Conservation (phyloP, 2,888 invertebrate genomes). For the Andrena camellia region DNA sequence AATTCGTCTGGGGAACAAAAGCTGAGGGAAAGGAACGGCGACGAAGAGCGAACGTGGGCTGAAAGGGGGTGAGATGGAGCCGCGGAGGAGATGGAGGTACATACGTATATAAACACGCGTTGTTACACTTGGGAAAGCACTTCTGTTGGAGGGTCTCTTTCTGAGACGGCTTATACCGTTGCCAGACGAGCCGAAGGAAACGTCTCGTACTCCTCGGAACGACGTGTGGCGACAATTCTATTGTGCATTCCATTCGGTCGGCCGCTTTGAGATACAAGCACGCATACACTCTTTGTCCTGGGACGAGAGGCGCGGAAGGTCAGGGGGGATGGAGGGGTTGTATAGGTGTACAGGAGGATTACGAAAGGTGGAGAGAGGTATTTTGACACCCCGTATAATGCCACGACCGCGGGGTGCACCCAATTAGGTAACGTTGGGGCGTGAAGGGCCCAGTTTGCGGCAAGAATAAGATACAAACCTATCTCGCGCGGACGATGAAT, state of each 20-base stretch:
- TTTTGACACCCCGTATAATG: conserved; percentile 84
- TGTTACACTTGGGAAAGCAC: conserved; percentile 65
- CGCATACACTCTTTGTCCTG: conserved; percentile 71
- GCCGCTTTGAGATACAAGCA: conserved; percentile 79
- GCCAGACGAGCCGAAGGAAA: conserved; percentile 65
- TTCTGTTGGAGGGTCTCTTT: conserved; percentile 63
- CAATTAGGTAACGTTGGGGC: conserved; percentile 83
- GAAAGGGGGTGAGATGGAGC: neutral
- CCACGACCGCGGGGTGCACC: conserved; percentile 83
- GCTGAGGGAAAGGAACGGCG: conserved; percentile 20
- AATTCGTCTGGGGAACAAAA: conserved; percentile 19
- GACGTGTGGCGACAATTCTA: conserved; percentile 77
- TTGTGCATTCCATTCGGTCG: conserved; percentile 78
- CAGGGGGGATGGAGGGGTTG: conserved; percentile 48
- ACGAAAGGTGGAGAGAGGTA: conserved; percentile 77
- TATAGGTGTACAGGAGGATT: conserved; percentile 62
- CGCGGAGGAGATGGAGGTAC: neutral
- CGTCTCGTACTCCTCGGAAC: conserved; percentile 67
- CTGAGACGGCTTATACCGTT: conserved; percentile 65
- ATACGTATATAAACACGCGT: conserved; percentile 60
- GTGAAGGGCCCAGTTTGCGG: conserved; percentile 71
- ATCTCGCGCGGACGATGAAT: conserved; percentile 66
- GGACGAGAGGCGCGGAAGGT: conserved; percentile 49
- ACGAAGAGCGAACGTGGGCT: neutral
- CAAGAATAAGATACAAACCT: conserved; percentile 79